phyloP scores from a whole-genome alignment of 2,113 vertebrate genomes.

The Takifugu bimaculatus region DNA sequence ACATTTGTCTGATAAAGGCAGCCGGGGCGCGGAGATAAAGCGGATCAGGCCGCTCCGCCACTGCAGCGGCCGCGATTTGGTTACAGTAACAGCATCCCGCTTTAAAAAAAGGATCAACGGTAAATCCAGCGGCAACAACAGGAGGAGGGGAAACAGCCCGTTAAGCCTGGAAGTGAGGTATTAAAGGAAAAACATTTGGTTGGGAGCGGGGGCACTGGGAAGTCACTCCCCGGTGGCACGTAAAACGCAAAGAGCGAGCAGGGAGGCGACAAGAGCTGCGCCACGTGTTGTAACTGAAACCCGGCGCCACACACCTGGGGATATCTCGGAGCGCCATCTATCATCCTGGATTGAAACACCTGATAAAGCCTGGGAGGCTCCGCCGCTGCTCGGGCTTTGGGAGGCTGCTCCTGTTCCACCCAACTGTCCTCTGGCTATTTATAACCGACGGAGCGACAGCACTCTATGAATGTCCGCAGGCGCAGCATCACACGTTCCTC shows the following conservation, averaged over 20 bases:
- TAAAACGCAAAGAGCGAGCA: not conserved
- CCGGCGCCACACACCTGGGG: constrained; percentile 52
- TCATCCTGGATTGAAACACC: constrained; percentile 37
- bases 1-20: constrained; percentile 58
- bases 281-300: too few relatives aligned
- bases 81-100: constrained; percentile 8
- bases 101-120: constrained; percentile 7
- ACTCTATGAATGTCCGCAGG: constrained; percentile 70
- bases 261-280: not conserved
- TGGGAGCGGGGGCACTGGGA: constrained; percentile 13
- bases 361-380: constrained; percentile 48
- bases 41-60: constrained; percentile 5
- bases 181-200: constrained; percentile 6
- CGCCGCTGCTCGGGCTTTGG: constrained; percentile 19
- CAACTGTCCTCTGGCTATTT: constrained; percentile 60
- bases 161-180: constrained; percentile 1
- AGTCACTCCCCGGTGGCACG: constrained; percentile 3
- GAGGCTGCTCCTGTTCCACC: constrained; percentile 34
- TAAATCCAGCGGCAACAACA: constrained; percentile 1
- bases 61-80: constrained; percentile 32
- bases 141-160: not conserved
- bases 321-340: constrained; percentile 48
- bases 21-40: constrained; percentile 18
- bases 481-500: constrained; percentile 48
- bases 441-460: constrained; percentile 63